Evolutionary conservation across 2,113 vertebrate genomes (phyloP).

Genomic region (Amphiprion ocellaris): DNA sequence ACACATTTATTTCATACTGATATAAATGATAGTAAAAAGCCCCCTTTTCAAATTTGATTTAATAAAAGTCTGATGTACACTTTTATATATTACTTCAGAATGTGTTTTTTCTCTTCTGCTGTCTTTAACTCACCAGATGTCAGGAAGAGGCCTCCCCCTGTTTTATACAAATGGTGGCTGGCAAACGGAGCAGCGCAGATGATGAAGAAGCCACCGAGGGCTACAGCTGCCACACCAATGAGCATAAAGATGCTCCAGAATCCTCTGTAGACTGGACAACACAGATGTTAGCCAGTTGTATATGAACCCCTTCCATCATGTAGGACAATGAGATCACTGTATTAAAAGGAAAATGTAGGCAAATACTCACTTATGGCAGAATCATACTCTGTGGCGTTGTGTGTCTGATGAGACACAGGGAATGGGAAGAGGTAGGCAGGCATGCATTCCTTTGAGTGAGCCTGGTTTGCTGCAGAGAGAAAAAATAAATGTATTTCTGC

Average conservation of each 20-base stretch:
- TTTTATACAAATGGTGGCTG: constrained; percentile 92
- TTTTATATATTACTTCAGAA: neutral
- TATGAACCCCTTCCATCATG: neutral
- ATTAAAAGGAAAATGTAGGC: neutral
- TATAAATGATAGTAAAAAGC: neutral
- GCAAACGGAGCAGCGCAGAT: constrained; percentile 96
- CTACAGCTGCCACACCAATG: constrained; percentile 88
- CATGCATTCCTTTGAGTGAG: constrained; percentile 88
- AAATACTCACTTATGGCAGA: constrained; percentile 91
- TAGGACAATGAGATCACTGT: neutral
- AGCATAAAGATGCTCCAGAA: constrained; percentile 97
- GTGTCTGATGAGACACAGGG: constrained; percentile 86
- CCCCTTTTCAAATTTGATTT: no score
- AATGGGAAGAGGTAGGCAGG: constrained; percentile 95
- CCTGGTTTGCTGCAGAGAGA: constrained; percentile 88
- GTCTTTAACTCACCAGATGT: constrained; percentile 86
- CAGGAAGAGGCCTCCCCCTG: constrained; percentile 91
- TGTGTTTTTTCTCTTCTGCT: neutral
- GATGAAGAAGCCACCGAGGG: constrained; percentile 91
- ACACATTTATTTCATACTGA: neutral
- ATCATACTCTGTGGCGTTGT: constrained; percentile 91
- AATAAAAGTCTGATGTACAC: neutral
- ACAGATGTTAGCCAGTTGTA: neutral
- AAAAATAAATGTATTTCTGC: constrained; percentile 23
- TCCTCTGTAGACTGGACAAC: constrained; percentile 92